Evolutionary conservation across 1,140 invertebrate species (phyloP), one percentile per base, ranked within the genome.

Genomic region (Hestina assimilis): DNA sequence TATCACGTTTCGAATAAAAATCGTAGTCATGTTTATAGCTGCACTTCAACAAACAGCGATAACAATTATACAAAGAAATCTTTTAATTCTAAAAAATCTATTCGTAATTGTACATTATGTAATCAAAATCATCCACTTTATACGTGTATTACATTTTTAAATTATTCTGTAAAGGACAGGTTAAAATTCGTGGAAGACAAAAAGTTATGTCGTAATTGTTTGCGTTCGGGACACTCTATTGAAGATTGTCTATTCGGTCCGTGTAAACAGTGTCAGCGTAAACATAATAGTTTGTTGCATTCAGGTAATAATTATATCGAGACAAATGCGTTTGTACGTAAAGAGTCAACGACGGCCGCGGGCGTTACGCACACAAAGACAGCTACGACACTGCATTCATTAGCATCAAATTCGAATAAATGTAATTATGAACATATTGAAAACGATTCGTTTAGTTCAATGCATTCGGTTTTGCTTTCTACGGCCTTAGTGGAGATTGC

Each of bases 401-500:
- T n/a, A n/a, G 19, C 42, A 12, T 15, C 33, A 41, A 4, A 56
- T 8, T 48, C 11, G 2, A 26, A 19, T 9, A 6, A 33, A 28
- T 31, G 23, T 17, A 23, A 17, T 43, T 35, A 38, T 0, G 26
- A 20, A 11, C 26, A 33, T 11, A 26, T 6, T 29, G 29, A 12
- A 33, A 35, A 14, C 23, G 12, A 28, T 46, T 17, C 28, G 8
- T 17, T 43, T 54, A 35, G 54, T 31, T 31, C 58, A 46, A 46
- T 47, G n/a, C n/a, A 47, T 48, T 59, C 35, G 47, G 52, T 60
- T 11, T 43, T 60, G 51, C 12, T 60, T 7, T 60, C 63, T n/a
- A 65, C 63, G 1, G 63, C 63, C 19, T 41, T 65, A 35, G 58
- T 65, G 11, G 58, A 60, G 7, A 38, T 65, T 14, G 53, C 50